phyloP scores from a whole-genome alignment of 2,888 invertebrate genomes.

The Scaptomyza flava region DNA sequence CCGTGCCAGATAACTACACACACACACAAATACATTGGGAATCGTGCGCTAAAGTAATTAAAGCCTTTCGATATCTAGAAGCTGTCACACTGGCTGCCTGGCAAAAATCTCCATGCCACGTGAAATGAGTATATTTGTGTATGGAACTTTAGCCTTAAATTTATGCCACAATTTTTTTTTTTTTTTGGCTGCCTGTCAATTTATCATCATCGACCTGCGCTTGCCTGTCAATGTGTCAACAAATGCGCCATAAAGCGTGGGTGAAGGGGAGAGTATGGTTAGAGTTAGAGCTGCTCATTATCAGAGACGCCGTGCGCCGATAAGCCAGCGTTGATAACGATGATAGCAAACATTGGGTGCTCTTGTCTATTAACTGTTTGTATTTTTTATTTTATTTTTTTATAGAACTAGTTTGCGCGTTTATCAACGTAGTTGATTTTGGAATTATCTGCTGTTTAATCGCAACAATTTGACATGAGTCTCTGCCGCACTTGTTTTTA shows the following conservation, averaged over 20 bases:
- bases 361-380: conserved; percentile 63
- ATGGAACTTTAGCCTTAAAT: conserved; percentile 39
- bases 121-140: conserved; percentile 28
- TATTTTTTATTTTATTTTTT: conserved; percentile 26
- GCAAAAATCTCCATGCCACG: conserved; percentile 68
- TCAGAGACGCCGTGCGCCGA: conserved; percentile 39
- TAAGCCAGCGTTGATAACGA: conserved; percentile 46
- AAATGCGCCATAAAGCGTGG: conserved; percentile 66
- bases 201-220: conserved; percentile 72
- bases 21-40: conserved; percentile 7
- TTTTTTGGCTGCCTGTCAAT: conserved; percentile 64
- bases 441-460: conserved; percentile 76
- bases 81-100: conserved; percentile 49
- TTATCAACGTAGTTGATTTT: conserved; percentile 72
- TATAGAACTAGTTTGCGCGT: conserved; percentile 20
- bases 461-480: conserved; percentile 73
- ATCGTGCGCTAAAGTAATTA: conserved; percentile 51
- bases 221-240: conserved; percentile 79
- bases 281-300: conserved; percentile 21
- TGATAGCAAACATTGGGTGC: conserved; percentile 52
- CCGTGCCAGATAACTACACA: conserved; percentile 18
- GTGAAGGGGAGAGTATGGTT: conserved; percentile 5
- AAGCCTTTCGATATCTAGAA: conserved; percentile 49
- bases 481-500: conserved; percentile 66
- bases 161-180: conserved; percentile 51